These are phyloP conservation scores for Kuschelorhynchus macadamiae DNA, from an alignment of 2,888 invertebrate species.

Conservation along the genomic window DNA sequence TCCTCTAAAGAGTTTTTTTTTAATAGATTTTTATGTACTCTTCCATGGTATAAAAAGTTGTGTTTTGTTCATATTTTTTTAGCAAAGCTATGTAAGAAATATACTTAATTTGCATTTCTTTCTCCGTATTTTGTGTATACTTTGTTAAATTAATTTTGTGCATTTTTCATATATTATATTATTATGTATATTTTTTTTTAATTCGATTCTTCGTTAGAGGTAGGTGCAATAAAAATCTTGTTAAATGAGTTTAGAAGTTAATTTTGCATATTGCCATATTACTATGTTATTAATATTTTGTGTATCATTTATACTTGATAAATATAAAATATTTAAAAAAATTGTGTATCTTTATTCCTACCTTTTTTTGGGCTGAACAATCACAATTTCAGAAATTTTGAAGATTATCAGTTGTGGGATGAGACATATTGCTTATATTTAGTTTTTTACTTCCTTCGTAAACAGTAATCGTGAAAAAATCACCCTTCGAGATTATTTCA, in stretches of 20 bases:
- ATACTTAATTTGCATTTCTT: slow-evolving; percentile 63
- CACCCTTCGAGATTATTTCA: no score
- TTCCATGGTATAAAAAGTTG: no score
- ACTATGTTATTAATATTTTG: slow-evolving; percentile 67
- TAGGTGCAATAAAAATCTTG: slow-evolving; percentile 69
- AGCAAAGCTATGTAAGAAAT: not conserved
- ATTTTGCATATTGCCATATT: slow-evolving; percentile 69
- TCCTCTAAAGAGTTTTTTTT: no score
- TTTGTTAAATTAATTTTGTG: slow-evolving; percentile 59
- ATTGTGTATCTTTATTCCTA: no score
- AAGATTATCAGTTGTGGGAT: no score
- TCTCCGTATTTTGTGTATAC: slow-evolving; percentile 47
- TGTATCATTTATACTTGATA: slow-evolving; percentile 70
- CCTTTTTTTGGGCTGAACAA: no score
- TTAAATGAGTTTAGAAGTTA: slow-evolving; percentile 65
- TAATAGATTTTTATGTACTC: no score
- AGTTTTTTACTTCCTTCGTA: no score
- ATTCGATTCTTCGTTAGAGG: slow-evolving; percentile 62
- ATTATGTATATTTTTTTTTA: no score
- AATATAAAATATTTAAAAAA: slow-evolving; percentile 55
- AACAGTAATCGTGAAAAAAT: no score
- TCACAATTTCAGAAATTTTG: no score
- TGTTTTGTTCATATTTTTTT: not conserved
- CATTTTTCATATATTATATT: slow-evolving; percentile 66
- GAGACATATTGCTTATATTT: no score